phyloP scores from a whole-genome alignment of 2,797 vertebrate genomes.

The Adelosebastes latens region DNA sequence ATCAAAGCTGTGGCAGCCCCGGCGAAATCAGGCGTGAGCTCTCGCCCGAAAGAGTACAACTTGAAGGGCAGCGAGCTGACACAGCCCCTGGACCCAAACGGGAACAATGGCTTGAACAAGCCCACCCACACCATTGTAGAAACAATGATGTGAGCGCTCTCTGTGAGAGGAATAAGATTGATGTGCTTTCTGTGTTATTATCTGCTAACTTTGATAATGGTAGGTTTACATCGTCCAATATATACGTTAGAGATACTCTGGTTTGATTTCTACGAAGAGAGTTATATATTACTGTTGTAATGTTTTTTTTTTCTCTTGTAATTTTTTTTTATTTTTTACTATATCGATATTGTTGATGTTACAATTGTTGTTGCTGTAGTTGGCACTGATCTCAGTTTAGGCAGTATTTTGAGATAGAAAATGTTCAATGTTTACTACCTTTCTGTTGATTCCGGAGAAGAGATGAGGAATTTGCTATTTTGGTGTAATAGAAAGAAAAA shows the following conservation, averaged over 20 bases:
- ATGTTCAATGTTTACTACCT: constrained; percentile 77
- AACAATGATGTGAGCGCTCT: constrained; percentile 93
- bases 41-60: constrained; percentile 85
- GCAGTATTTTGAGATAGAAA: constrained; percentile 73
- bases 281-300: constrained; percentile 76
- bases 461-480: constrained; percentile 53
- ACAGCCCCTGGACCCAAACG: constrained; percentile 88
- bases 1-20: constrained; percentile 95
- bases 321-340: constrained; percentile 72
- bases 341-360: constrained; percentile 81
- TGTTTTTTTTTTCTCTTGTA: constrained; percentile 68
- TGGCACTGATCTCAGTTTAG: constrained; percentile 77
- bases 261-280: constrained; percentile 91
- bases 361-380: constrained; percentile 85
- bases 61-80: constrained; percentile 88
- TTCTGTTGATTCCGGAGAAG: constrained; percentile 71
- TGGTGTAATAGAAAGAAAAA: constrained; percentile 37
- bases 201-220: constrained; percentile 91
- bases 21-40: constrained; percentile 88
- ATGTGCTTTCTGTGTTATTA: constrained; percentile 84
- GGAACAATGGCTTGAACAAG: constrained; percentile 90
- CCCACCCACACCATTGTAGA: constrained; percentile 96
- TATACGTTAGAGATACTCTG: constrained; percentile 90
- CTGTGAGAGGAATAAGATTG: constrained; percentile 81
- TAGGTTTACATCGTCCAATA: constrained; percentile 93